phyloP scores from a whole-genome alignment of 2,888 invertebrate genomes.

The Idaea biselata region DNA sequence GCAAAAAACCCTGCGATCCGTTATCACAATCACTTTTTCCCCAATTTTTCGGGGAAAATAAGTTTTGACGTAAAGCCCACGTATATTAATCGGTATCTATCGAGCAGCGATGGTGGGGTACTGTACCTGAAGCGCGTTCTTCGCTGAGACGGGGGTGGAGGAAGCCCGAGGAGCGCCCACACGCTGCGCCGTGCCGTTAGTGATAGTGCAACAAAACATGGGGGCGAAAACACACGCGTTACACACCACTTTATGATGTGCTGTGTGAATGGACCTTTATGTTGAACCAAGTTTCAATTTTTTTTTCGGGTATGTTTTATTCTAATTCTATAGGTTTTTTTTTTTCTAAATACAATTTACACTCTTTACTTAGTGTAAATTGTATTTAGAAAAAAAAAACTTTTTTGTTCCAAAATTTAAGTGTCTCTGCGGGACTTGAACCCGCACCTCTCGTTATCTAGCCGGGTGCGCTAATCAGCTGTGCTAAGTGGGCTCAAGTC shows the following conservation, averaged over 20 bases:
- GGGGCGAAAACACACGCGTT: conserved; percentile 73
- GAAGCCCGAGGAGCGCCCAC: conserved; percentile 78
- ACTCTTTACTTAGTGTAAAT: no score
- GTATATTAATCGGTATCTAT: conserved; percentile 46
- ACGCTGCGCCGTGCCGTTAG: conserved; percentile 73
- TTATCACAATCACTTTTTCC: no score
- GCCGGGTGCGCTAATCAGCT: no score
- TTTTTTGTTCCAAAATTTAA: no score
- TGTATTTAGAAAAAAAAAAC: no score
- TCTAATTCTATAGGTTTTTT: no score
- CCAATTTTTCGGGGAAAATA: neutral
- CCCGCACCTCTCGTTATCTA: no score
- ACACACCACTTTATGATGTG: conserved; percentile 41
- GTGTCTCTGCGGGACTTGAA: no score
- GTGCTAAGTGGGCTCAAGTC: no score
- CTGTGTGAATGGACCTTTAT: conserved; percentile 6
- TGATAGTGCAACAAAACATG: conserved; percentile 76
- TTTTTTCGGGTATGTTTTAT: no score
- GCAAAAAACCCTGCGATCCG: no score
- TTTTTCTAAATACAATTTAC: no score
- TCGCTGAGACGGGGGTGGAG: conserved; percentile 81
- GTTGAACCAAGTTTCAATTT: neutral
- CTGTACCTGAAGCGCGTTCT: conserved; percentile 84
- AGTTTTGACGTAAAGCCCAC: conserved; percentile 47
- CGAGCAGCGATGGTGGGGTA: conserved; percentile 75